Evolutionary conservation across 2,797 vertebrate genomes (phyloP), one percentile per base, ranked within the genome.

Genomic region (Rhynchotus rufescens): DNA sequence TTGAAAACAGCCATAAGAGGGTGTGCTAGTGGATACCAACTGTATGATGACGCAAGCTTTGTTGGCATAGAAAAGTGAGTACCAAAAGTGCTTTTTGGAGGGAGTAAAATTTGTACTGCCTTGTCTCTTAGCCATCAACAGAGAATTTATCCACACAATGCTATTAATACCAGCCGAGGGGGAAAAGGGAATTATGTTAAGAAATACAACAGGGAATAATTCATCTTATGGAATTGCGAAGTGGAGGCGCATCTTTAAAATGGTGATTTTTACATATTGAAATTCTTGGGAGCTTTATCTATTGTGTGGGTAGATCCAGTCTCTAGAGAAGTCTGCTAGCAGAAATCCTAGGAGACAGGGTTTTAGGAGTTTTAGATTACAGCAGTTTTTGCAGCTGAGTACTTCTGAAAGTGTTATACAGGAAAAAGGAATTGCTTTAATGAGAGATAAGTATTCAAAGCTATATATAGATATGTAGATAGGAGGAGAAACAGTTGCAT

Each of bases 351-450:
- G 56, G 76, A 85, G 36, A 56, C 11, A 76, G 51, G 36, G 15
- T 66, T 80, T 80, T 66, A 72, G 2, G 1, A 79, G 61, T 19
- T 54, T 77, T 71, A 30, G 0, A 67, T 42, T 77, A 54, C 45
- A 68, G 44, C 73, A 84, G 25, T 74, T 88, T 88, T 92, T 80
- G 71, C 57, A 78, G 65, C 71, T 80, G 61, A 86, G 30, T 67
- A 19, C 61, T 68, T 86, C 68, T 82, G 32, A 45, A 89, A 90
- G 61, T 80, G 65, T 36, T 80, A 71, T 80, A 45, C 61, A 74
- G n/a, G 57, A 75, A 82, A 82, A 75, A 79, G 6, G 15, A 65
- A 30, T 74, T 84, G n/a, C 60, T 71, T 90, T 84, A 66, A 59
- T 69, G 51, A 87, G 47, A 62, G 14, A 19, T 64, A 82, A 36